Conservation (phyloP, 1,140 invertebrate genomes). For the Grapholita molesta region DNA sequence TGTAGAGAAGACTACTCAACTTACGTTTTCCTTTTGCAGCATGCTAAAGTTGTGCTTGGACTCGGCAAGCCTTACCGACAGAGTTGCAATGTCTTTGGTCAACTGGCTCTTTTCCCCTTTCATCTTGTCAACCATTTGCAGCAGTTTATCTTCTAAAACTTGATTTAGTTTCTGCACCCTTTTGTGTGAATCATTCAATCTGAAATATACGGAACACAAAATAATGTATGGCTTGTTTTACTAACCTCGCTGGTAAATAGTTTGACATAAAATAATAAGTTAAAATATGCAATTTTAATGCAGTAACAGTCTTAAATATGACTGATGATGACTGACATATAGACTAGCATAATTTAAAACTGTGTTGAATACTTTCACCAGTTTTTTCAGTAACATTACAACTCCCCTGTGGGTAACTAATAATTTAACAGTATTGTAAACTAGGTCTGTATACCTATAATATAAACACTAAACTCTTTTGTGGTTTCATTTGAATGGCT, state of each 20-base stretch:
- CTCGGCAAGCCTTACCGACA: conserved; percentile 93
- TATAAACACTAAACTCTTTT: too few relatives aligned
- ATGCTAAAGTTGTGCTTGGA: conserved; percentile 92
- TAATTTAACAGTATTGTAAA: too few relatives aligned
- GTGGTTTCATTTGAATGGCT: too few relatives aligned
- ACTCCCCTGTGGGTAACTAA: too few relatives aligned
- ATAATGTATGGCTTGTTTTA: background rate
- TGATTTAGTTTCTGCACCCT: conserved; percentile 97
- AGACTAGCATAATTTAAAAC: too few relatives aligned
- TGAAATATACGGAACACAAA: conserved; percentile 44
- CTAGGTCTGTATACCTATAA: too few relatives aligned
- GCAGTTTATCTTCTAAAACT: conserved; percentile 95
- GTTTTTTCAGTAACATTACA: too few relatives aligned
- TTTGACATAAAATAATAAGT: too few relatives aligned
- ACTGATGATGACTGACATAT: too few relatives aligned
- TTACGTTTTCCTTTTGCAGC: conserved; percentile 95
- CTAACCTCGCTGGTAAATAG: background rate
- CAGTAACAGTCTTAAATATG: too few relatives aligned
- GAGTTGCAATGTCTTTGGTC: conserved; percentile 90
- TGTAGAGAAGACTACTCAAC: conserved; percentile 47
- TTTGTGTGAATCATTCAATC: conserved; percentile 95
- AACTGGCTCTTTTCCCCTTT: conserved; percentile 93
- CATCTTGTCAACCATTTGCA: conserved; percentile 95
- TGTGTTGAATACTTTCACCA: too few relatives aligned
- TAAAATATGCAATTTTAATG: too few relatives aligned